These are phyloP conservation scores for Telenomus remus DNA, from an alignment of 1,140 invertebrate genomes.

Conservation along the genomic window DNA sequence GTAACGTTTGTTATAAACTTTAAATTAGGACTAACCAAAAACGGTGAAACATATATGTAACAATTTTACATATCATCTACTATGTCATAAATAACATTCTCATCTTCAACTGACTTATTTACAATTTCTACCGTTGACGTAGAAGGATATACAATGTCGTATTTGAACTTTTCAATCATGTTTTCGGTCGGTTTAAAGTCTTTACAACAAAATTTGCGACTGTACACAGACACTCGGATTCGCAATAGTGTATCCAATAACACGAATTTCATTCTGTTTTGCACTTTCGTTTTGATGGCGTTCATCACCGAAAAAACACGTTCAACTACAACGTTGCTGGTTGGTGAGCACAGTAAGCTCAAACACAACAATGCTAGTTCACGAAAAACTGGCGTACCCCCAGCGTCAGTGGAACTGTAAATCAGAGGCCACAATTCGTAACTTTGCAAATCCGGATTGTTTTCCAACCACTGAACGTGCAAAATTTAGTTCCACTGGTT, in stretches of 20 bases:
- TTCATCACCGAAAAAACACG: slow-evolving; percentile 12
- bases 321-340: slow-evolving; percentile 13
- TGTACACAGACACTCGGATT: not conserved
- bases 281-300: slow-evolving; percentile 1
- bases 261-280: slow-evolving; percentile 5
- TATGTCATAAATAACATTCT: too few relatives aligned
- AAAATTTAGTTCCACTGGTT: slow-evolving; percentile 7
- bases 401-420: slow-evolving; percentile 5
- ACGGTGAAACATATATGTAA: too few relatives aligned
- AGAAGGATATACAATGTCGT: not conserved
- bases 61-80: too few relatives aligned
- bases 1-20: too few relatives aligned
- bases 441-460: too few relatives aligned
- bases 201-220: not conserved
- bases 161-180: not conserved
- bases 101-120: too few relatives aligned
- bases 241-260: not conserved
- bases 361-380: not conserved
- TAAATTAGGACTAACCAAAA: too few relatives aligned
- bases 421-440: too few relatives aligned
- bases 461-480: slow-evolving; percentile 3
- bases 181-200: not conserved
- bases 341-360: slow-evolving; percentile 1
- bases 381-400: slow-evolving; percentile 1
- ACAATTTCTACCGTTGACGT: too few relatives aligned